Evolutionary conservation across 2,888 invertebrate genomes (phyloP).

Genomic region (Rhogogaster chlorosoma): DNA sequence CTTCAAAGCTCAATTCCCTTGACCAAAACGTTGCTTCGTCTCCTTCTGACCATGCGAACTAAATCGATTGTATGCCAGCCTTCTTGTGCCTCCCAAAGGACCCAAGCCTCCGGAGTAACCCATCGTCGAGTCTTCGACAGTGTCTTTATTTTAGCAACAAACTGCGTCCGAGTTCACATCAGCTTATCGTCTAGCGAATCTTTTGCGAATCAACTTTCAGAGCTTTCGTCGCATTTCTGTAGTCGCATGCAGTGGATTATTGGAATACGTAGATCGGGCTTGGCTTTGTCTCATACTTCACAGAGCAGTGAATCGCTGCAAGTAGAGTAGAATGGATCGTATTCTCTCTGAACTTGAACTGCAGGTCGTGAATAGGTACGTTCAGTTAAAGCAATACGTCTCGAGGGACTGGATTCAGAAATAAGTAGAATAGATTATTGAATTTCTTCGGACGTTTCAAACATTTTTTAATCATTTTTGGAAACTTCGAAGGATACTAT

Average conservation of each 20-base stretch:
- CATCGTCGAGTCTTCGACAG: neutral
- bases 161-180: slow-evolving; percentile 17
- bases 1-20: neutral
- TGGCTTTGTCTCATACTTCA: neutral
- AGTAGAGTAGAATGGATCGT: neutral
- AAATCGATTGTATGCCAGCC: neutral
- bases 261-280: neutral
- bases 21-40: too few species aligned
- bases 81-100: neutral
- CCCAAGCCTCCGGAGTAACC: neutral
- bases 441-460: neutral
- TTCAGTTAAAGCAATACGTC: neutral
- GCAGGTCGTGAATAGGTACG: neutral
- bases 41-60: neutral
- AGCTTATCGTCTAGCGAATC: slow-evolving; percentile 2
- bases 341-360: neutral
- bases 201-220: neutral
- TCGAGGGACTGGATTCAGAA: neutral
- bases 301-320: neutral
- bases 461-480: neutral
- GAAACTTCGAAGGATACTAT: neutral
- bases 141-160: neutral
- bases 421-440: neutral
- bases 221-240: slow-evolving; percentile 8
- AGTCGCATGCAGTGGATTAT: slow-evolving; percentile 3